phyloP scores from a whole-genome alignment of 2,113 vertebrate genomes.

The Struthidea cinerea region DNA sequence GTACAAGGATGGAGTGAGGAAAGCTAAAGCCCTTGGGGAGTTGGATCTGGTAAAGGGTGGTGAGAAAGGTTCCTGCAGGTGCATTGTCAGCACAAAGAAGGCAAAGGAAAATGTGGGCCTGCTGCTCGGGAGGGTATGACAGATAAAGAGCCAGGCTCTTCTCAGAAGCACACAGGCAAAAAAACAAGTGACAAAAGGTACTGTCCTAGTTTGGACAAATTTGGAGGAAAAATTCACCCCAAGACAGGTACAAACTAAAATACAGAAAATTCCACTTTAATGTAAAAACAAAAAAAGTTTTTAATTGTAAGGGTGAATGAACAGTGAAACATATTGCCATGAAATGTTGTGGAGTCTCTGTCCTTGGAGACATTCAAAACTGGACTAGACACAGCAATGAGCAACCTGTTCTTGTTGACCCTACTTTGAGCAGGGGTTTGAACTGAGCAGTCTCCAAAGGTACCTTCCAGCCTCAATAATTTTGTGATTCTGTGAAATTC shows the following conservation, averaged over 20 bases:
- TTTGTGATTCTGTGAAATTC: background rate
- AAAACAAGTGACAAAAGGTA: background rate
- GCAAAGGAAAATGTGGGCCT: background rate
- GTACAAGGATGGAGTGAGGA: background rate
- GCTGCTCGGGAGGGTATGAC: background rate
- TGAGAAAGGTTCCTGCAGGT: background rate
- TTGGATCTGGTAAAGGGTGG: background rate
- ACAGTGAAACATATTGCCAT: background rate
- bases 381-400: background rate
- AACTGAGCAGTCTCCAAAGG: background rate
- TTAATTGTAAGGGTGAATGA: background rate
- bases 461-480: background rate
- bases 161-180: background rate
- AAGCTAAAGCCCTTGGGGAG: background rate
- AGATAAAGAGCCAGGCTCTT: background rate
- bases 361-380: background rate
- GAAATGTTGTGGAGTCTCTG: background rate
- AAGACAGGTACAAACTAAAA: background rate
- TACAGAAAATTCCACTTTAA: background rate
- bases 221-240: too few relatives aligned
- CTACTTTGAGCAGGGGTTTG: background rate
- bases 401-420: background rate
- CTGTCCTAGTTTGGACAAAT: too few relatives aligned
- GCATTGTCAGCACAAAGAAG: background rate
- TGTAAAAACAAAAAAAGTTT: fast-evolving